Evolutionary conservation across 2,888 invertebrate genomes (phyloP).

Genomic region (Aplocera efformata): DNA sequence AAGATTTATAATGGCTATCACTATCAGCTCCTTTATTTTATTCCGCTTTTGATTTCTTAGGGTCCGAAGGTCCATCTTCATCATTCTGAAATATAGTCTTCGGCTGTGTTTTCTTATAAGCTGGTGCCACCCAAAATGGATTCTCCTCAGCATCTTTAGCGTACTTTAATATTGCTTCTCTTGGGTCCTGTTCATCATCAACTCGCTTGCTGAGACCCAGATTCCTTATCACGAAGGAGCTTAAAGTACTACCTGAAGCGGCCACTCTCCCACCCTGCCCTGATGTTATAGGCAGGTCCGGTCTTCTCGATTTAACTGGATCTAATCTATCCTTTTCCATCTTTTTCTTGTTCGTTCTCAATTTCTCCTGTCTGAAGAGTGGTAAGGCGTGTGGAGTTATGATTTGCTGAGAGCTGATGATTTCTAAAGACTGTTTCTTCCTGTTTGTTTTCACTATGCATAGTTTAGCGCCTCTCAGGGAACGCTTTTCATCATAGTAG

Average conservation of each 20-base stretch:
- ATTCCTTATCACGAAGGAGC: conserved; percentile 97
- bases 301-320: conserved; percentile 89
- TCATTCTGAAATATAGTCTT: conserved; percentile 87
- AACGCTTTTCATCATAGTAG: conserved; percentile 93
- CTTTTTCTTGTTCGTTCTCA: conserved; percentile 92
- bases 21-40: conserved; percentile 19
- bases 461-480: conserved; percentile 93
- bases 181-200: conserved; percentile 95
- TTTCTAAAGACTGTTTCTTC: conserved; percentile 90
- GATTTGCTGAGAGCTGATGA: conserved; percentile 94
- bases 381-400: conserved; percentile 98
- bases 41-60: conserved; percentile 74
- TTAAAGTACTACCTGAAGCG: conserved; percentile 96
- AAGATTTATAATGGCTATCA: not conserved
- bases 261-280: conserved; percentile 96
- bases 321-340: conserved; percentile 95
- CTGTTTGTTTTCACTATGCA: conserved; percentile 91
- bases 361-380: conserved; percentile 94
- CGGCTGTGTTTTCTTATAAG: conserved; percentile 94
- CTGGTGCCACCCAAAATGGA: conserved; percentile 97
- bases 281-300: conserved; percentile 93
- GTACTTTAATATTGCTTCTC: conserved; percentile 96
- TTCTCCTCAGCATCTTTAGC: conserved; percentile 97
- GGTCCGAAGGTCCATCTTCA: conserved; percentile 72
- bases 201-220: conserved; percentile 95